Conservation (phyloP, 2,888 invertebrate species). For the Andrena camellia region DNA sequence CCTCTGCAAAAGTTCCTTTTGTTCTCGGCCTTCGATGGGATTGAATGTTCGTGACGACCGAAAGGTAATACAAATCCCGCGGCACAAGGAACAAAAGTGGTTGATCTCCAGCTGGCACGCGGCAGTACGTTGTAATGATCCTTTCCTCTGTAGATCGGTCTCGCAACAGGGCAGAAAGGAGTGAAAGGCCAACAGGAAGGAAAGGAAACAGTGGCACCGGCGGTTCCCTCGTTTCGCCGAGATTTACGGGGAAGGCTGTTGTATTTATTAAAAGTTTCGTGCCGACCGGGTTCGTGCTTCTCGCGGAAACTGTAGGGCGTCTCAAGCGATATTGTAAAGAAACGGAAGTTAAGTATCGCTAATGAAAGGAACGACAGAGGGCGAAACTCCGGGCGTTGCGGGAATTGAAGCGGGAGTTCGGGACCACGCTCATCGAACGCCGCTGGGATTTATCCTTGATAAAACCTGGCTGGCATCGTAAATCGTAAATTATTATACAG, state of each 20-base stretch:
- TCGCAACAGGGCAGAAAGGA: constrained; percentile 52
- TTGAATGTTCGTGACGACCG: not conserved
- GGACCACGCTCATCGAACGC: not conserved
- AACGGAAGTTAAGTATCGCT: constrained; percentile 57
- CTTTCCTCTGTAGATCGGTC: constrained; percentile 62
- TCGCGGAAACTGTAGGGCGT: constrained; percentile 45
- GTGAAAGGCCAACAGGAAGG: constrained; percentile 54
- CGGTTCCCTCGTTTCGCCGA: constrained; percentile 69
- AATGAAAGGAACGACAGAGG: constrained; percentile 56
- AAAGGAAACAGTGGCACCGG: constrained; percentile 36
- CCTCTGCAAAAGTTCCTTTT: constrained; percentile 1
- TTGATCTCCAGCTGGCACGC: constrained; percentile 60
- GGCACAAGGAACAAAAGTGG: constrained; percentile 40
- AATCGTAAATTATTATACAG: not conserved
- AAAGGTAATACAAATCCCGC: constrained; percentile 14
- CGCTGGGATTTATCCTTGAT: not conserved
- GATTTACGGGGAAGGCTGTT: constrained; percentile 70
- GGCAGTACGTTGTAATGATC: constrained; percentile 68
- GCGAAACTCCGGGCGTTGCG: constrained; percentile 9
- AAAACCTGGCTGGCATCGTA: not conserved
- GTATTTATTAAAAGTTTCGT: constrained; percentile 60
- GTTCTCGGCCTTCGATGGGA: not conserved
- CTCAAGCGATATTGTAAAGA: constrained; percentile 52
- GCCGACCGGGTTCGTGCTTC: constrained; percentile 30
- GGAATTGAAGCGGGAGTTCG: not conserved